Percentiles rank a stretch among this genome's conserved stretches.
Conservation (phyloP, 2,113 vertebrate genomes). For the Scartelaos histophorus region DNA sequence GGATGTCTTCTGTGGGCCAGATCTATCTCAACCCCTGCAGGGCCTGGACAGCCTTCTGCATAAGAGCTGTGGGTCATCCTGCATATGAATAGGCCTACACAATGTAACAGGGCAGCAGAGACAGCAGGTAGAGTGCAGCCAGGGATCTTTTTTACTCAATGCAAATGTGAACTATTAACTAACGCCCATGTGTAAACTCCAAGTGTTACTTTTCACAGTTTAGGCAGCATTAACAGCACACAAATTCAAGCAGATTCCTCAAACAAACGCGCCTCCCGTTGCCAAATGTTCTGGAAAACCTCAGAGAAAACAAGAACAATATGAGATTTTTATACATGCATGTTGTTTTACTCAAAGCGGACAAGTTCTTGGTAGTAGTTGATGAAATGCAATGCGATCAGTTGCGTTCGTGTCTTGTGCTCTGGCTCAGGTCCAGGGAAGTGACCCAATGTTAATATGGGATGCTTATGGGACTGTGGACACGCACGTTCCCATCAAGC, state of each 20-base stretch:
- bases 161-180: conserved; percentile 50
- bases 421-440: conserved; percentile 36
- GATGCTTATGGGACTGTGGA: conserved; percentile 11
- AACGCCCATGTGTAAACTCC: conserved; percentile 26
- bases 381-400: conserved; percentile 20
- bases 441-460: conserved; percentile 34
- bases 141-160: conserved; percentile 34
- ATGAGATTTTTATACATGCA: not conserved
- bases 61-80: conserved; percentile 35
- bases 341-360: not conserved
- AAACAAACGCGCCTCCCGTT: not conserved
- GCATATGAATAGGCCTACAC: conserved; percentile 54
- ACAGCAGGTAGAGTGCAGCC: conserved; percentile 8
- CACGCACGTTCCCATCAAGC: conserved; percentile 38
- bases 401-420: conserved; percentile 7
- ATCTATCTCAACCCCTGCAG: conserved; percentile 39
- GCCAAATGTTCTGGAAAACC: conserved; percentile 35
- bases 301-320: conserved; percentile 12
- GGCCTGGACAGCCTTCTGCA: conserved; percentile 19
- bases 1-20: conserved; percentile 20
- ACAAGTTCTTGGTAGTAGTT: conserved; percentile 9
- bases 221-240: conserved; percentile 13
- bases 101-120: conserved; percentile 32
- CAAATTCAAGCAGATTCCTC: conserved; percentile 30
- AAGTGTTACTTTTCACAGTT: conserved; percentile 60